Conservation (phyloP, 2,797 vertebrate genomes). For the Tapirus indicus region DNA sequence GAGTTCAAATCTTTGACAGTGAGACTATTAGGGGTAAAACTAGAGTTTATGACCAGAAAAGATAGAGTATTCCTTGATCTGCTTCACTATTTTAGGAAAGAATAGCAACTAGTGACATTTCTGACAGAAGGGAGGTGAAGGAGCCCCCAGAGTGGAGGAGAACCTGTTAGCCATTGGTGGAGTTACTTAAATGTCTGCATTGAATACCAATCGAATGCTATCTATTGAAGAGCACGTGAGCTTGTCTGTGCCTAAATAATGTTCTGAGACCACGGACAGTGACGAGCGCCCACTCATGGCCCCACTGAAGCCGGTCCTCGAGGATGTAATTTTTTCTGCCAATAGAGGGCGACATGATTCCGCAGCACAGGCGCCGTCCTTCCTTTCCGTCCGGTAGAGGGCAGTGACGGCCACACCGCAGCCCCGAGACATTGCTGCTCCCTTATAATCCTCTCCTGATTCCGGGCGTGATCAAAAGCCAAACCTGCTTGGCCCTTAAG, state of each 20-base stretch:
- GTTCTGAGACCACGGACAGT: rapidly evolving
- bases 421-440: rapidly evolving
- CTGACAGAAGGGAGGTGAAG: neutral
- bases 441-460: neutral
- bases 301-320: rapidly evolving
- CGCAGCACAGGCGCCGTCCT: neutral
- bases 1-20: neutral
- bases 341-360: slow-evolving; percentile 65
- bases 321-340: neutral
- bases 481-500: neutral
- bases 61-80: neutral
- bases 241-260: neutral
- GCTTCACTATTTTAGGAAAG: neutral
- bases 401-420: neutral
- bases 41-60: neutral
- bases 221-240: neutral
- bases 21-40: neutral
- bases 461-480: neutral
- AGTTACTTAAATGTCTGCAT: neutral
- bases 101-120: neutral
- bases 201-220: neutral
- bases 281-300: rapidly evolving
- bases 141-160: rapidly evolving
- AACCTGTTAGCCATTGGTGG: neutral
- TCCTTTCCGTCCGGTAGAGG: neutral